Base-by-base conservation (phyloP, 2,888 invertebrate genomes). In the Lypha dubia region DNA sequence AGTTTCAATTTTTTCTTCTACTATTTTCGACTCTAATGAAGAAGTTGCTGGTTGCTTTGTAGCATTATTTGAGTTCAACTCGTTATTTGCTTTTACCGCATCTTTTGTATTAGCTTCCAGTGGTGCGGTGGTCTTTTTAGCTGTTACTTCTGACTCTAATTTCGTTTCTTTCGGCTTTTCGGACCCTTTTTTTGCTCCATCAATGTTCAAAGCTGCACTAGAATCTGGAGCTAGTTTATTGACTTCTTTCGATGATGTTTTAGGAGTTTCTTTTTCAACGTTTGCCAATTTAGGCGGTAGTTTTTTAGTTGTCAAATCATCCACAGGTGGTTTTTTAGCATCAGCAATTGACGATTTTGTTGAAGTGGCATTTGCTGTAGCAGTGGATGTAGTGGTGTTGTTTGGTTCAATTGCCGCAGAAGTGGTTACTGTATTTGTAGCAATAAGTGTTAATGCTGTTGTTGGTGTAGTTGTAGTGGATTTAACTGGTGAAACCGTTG, bases 381-480 rank as follows among this genome's bases (percentile, higher is more conserved):
- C 46, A 73, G 49, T 38, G 49, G 76, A 11, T 5, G 77, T 62
- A 17, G 53, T 46, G 49, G 74, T 60, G 13, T 9, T 38, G 56
- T 49, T 49, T 49, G 65, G 32, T 35, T 49, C 67, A 73, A 62
- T 62, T 63, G 75, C 38, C 63, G 86, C 70, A 67, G 63, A 22
- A 17, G 62, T 56, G 58, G 68, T 58, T 53, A 46, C 35, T 41
- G 75, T 63, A 38, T 24, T 75, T 46, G 38, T 35, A n/a, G 56
- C 20, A n/a, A 9, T 74, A 20, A 75, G n/a, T 62, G 71, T 20
- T 53, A 20, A 7, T 32, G 67, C 41, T 60, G 67, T 51, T 58
- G 56, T 28, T 82, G 79, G 35, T 24, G 77, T 56, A 53, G 58
- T 51, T 75, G 83, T 38, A 58, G 80, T 56, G 22, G 81, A 41